Base-by-base conservation (phyloP, 2,113 vertebrate genomes). In the Poeciliopsis turrubarensis region DNA sequence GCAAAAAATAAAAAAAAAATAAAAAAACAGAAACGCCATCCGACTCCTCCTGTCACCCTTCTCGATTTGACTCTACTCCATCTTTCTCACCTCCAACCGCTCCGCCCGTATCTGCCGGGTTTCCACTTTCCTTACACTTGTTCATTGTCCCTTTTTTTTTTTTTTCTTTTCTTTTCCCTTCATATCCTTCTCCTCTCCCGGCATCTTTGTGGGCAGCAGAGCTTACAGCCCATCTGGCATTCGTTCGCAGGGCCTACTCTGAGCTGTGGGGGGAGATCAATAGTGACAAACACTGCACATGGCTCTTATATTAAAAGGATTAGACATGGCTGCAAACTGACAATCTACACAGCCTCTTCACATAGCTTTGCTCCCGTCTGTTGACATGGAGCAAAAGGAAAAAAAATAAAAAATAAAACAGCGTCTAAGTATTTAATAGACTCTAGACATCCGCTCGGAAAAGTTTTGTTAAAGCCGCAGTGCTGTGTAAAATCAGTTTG, bases 151-250 rank as follows among this genome's bases (percentile, higher is more conserved):
- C 73, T 78, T 71, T 88, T 78, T 47, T 81, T 80, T 81, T 80
- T 65, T 76, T 87, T 77, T 78, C 77, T 68, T 88, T 79, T 80
- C 79, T 68, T 86, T 81, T 79, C 87, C 41, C 83, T 80, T 85
- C 75, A 68, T 78, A 83, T 74, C 75, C 79, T 12, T 88, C 79
- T 80, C 79, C 70, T 86, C 83, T 79, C 87, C 83, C 82, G 60
- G 78, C 85, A 81, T 84, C 85, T 92, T 84, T 70, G 86, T 92
- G 89, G 91, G 92, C 88, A 92, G 91, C 87, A 75, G 85, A 90
- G 91, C 89, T 92, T 90, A 82, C 86, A 91, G 90, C 84, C 91
- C 91, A 91, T 93, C 92, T 93, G 92, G 91, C 86, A 89, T 77
- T 89, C 85, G 89, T 87, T 89, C 91, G 91, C 84, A 82, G 82